These are phyloP conservation scores for Stegastes partitus DNA, from an alignment of 2,113 vertebrate genomes.

Conservation along the genomic window DNA sequence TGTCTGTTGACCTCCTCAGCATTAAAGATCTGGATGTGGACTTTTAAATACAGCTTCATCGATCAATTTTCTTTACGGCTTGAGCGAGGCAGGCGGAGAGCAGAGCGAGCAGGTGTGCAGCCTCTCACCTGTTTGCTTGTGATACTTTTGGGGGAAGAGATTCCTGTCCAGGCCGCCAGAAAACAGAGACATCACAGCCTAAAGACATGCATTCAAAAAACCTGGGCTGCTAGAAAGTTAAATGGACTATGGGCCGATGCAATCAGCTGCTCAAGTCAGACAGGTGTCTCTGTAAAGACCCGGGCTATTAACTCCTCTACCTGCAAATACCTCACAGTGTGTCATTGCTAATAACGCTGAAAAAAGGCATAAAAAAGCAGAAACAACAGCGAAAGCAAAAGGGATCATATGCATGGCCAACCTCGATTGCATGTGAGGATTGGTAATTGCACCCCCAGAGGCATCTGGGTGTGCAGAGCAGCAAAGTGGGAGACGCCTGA, in stretches of 20 bases:
- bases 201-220: constrained; percentile 47
- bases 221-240: constrained; percentile 64
- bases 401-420: constrained; percentile 82
- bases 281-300: constrained; percentile 77
- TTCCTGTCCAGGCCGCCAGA: constrained; percentile 14
- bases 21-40: constrained; percentile 16
- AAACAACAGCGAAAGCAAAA: constrained; percentile 74
- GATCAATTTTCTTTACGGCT: constrained; percentile 7
- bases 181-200: constrained; percentile 67
- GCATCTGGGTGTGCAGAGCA: constrained; percentile 81
- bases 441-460: constrained; percentile 85
- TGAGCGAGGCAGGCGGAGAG: constrained; percentile 1
- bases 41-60: constrained; percentile 26
- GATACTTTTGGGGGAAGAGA: constrained; percentile 24
- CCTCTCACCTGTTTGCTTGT: constrained; percentile 2
- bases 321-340: constrained; percentile 67
- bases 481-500: constrained; percentile 78
- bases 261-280: constrained; percentile 77
- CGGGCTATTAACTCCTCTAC: constrained; percentile 79
- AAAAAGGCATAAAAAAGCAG: constrained; percentile 7
- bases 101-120: constrained; percentile 6
- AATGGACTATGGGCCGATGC: constrained; percentile 76
- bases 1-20: too few species aligned
- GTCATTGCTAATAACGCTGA: constrained; percentile 78
- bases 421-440: constrained; percentile 81